Evolutionary conservation across 2,797 vertebrate genomes (phyloP), one percentile per base, ranked within the genome.

Genomic region (Champsocephalus esox): DNA sequence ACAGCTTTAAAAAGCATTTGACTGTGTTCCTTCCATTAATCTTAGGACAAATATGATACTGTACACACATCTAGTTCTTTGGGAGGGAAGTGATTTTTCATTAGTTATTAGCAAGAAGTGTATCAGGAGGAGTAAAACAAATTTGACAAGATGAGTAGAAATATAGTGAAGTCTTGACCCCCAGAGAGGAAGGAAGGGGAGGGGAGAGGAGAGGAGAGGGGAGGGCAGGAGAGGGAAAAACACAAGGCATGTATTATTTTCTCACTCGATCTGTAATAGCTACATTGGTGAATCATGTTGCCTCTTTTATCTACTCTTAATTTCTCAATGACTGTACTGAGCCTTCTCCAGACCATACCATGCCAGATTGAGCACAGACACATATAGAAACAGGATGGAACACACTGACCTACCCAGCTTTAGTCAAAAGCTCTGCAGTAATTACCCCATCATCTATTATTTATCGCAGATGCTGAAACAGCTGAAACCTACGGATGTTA

Each of bases 401-500:
- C 78, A 77, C 43, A 59, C 50, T 79, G 78, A 81, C 84, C 88
- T 82, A 63, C 38, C 69, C 56, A 28, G 75, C 73, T 82, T 81
- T 68, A 88, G 82, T 89, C 77, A 85, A 87, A 84, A 76, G 73
- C 79, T 78, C 70, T 86, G 68, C 60, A 79, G 82, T 88, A 89
- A 94, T 92, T 84, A 89, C 83, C 65, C 76, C 71, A 89, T 87
- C 82, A 66, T 85, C 80, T 60, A 89, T 93, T 92, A 93, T 93
- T 87, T 88, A 87, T 87, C 49, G 32, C 93, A 94, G 91, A 94
- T 94, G 93, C 85, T 84, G 75, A 91, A 90, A 92, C 84, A 89
- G 88, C 80, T 82, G 81, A 93, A 92, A 93, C 85, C 84, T 81
- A 74, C 80, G 87, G 92, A 93, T 93, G 90, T 94, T 92, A 89